Base-by-base conservation (phyloP, 2,113 vertebrate species). In the Sphyrna mokarran region DNA sequence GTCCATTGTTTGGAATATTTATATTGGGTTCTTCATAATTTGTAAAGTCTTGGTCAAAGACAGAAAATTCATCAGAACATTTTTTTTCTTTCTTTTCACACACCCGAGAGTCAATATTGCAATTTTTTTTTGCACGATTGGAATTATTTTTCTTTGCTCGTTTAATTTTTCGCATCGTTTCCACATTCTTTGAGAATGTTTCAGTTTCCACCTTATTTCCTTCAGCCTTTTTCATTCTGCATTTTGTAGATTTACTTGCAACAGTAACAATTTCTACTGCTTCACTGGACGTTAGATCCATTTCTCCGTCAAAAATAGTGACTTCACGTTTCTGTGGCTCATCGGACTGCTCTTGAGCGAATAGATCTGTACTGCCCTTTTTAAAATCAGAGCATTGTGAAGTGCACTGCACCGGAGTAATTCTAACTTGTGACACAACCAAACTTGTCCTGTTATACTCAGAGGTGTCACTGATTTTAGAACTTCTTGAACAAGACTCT, bases 191-290 rank as follows among this genome's bases (percentile, higher is more conserved):
- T 10, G 63, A 69, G 3, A 11, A 20, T 23, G n/a, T 70, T 94
- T 94, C 63, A 69, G 70, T 40, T 94, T 94, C 66, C 91, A 69
- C 2, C 40, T 94, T 96, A 87, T 96, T 96, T 95, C 96, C 83
- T 91, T 18, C 4, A 5, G 96, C 95, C 96, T 97, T 96, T 43
- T 61, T 13, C 95, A 70, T 93, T 95, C 63, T 26, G 0, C 0
- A 76, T 96, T 96, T 96, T 96, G 96, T 96, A 91, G 80, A 68
- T 40, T 96, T 96, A 78, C 91, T 16, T 48, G 83, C 66, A 80
- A 94, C 48, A 85, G 96, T 61, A 96, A 96, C 76, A 96, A 96
- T 86, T 33, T 96, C 91, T 13, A 83, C 43, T 37, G 87, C 69
- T 40, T 87, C 80, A 61, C 87, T 96, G 14, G 83, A 1, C n/a